Base-by-base conservation (phyloP, 2,113 vertebrate species). In the Cyprinodon tularosa region DNA sequence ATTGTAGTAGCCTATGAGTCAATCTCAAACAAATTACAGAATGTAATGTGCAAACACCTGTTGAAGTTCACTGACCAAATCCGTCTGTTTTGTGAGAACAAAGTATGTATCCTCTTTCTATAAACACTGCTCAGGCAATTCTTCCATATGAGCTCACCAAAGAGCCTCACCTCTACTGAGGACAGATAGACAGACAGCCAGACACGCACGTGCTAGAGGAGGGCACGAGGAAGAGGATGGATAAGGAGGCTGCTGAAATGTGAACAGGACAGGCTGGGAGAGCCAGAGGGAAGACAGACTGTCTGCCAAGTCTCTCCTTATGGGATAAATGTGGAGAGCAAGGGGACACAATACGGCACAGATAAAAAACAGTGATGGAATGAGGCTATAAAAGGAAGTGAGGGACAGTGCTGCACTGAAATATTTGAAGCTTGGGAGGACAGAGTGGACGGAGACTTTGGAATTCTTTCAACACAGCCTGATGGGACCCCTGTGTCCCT, bases 331-430 rank as follows among this genome's bases (percentile, higher is more conserved):
- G 36, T 65, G 74, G 68, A 74, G 59, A 44, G 36, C 10, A 10
- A 71, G 40, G 59, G 22, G 59, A 71, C 59, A 62, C 81, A 82
- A 76, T 69, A 84, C 77, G 67, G 64, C 39, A 48, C 29, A 57
- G 76, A 71, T 42, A 71, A 68, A 84, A 83, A 81, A 64, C 66
- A 82, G 82, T 62, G 64, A 74, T 80, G 73, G 72, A 74, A 82
- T 53, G 65, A 90, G 84, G n/a, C 93, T 92, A 93, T 93, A 92
- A 91, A 93, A 94, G 92, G 92, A 91, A 91, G 82, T 59, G 63
- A 83, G 74, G 82, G 68, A 84, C 47, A 37, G 78, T 72, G 59
- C 29, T 59, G 60, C 17, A 59, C 59, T 62, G 68, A 66, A 77
- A 75, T 63, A 50, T 77, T 69, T 57, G 48, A 72, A 63, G 70